Evolutionary conservation across 2,888 invertebrate genomes (phyloP).

Genomic region (Drymonia ruficornis): DNA sequence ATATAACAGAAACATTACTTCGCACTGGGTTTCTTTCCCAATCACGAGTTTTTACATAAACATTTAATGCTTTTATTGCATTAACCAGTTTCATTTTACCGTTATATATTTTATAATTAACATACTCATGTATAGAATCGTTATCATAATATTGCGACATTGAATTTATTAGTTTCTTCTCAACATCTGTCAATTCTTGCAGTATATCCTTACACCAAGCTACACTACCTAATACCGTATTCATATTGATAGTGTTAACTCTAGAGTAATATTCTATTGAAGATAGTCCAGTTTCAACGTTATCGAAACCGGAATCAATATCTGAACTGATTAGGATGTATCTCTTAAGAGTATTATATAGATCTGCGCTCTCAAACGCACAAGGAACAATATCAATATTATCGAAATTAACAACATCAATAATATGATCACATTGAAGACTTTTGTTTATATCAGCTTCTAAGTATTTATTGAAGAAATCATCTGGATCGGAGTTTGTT

Average conservation of each 20-base stretch:
- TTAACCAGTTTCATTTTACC: not conserved
- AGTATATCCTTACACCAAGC: not conserved
- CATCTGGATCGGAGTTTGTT: constrained; percentile 15
- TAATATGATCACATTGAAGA: constrained; percentile 36
- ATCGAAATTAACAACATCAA: constrained; percentile 30
- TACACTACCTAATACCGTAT: not conserved
- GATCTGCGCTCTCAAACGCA: constrained; percentile 42
- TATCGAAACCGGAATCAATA: constrained; percentile 27
- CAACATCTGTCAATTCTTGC: not conserved
- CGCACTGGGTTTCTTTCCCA: constrained; percentile 3
- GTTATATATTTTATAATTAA: constrained; percentile 1
- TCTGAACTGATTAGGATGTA: constrained; percentile 25
- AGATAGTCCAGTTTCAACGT: constrained; percentile 11
- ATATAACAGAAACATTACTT: not conserved
- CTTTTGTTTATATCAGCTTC: constrained; percentile 31
- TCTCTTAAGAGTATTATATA: constrained; percentile 34
- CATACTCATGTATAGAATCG: not conserved
- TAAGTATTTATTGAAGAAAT: constrained; percentile 42
- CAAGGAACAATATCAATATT: constrained; percentile 37
- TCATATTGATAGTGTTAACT: constrained; percentile 2
- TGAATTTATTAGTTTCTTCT: not conserved
- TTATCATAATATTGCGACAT: constrained; percentile 1
- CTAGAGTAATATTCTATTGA: constrained; percentile 41
- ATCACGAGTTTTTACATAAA: not conserved
- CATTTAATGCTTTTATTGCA: not conserved